Base-by-base conservation (phyloP, 2,113 vertebrate species). In the Pteropus alecto region DNA sequence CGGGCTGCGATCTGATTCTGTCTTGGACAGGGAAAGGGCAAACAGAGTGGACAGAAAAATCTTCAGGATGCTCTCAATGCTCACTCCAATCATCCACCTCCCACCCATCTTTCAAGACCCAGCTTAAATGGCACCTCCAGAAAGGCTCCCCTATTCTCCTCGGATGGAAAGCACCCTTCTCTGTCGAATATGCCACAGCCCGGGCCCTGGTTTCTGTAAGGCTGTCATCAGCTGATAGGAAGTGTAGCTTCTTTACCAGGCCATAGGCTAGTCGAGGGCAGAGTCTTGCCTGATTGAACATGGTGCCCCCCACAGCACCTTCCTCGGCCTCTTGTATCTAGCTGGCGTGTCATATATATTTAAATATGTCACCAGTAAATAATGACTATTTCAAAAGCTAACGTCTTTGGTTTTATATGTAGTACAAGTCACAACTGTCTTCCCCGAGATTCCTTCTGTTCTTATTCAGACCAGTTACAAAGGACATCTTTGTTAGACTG, bases 401-500 rank as follows among this genome's bases (percentile, higher is more conserved):
- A 26, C 10, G 8, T 81, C n/a, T 60, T 81, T 56, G 76, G 35
- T 73, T 93, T 88, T 86, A 54, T 81, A 22, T 43, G 28, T 84
- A 7, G 28, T 78, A 4, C 21, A 71, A 90, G 46, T 67, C 83
- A 61, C 46, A 77, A 22, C 54, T 35, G 35, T 85, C 61, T 92
- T 38, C 43, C n/a, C 24, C 0, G 19, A 73, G 82, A 91, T 73
- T 67, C 15, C 71, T 77, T 78, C 63, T 90, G 15, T 90, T 61
- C 85, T 63, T 67, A 28, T n/a, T 95, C 70, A 96, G 90, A 73
- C 43, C 70, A 51, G n/a, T 61, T 60, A 78, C 41, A 92, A 35
- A 87, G 78, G 60, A 78, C 15, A 65, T 90, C 93, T 95, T 96
- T 94, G 87, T 92, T 60, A 87, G n/a, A 79, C 48, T 35, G 63